These are phyloP conservation scores for Opisthograptis luteolata DNA, from an alignment of 2,888 invertebrate species.

Conservation along the genomic window DNA sequence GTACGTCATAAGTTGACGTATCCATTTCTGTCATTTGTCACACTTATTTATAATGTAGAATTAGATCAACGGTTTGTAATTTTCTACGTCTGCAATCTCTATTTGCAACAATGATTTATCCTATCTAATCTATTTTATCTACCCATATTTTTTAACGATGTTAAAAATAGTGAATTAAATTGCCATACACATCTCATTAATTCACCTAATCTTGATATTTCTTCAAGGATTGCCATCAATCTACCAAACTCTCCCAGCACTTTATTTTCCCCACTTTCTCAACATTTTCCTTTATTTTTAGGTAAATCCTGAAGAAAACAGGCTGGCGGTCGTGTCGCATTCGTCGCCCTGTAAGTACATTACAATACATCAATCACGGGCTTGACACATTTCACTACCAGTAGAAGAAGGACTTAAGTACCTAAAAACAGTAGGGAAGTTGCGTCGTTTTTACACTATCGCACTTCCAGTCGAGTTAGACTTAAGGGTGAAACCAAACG, in stretches of 20 bases:
- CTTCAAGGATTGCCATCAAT: neutral
- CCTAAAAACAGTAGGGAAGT: neutral
- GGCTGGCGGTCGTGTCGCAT: conserved; percentile 72
- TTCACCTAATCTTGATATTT: no score
- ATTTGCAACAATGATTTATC: no score
- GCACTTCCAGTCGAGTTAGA: neutral
- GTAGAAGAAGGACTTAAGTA: conserved; percentile 5
- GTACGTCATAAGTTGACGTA: no score
- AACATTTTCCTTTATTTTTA: conserved; percentile 47
- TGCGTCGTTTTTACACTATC: neutral
- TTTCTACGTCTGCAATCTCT: no score
- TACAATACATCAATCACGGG: conserved; percentile 58
- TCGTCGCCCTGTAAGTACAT: conserved; percentile 74
- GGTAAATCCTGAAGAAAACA: conserved; percentile 78
- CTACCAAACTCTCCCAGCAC: neutral
- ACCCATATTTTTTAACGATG: no score
- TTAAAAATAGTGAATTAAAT: no score
- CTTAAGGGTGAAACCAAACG: no score
- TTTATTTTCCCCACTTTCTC: conserved; percentile 4
- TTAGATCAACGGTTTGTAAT: no score
- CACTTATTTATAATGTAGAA: no score
- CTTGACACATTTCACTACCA: conserved; percentile 45
- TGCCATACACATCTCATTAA: no score
- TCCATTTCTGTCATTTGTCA: no score
- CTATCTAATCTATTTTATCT: no score